Percentiles rank a stretch among this genome's conserved stretches.
Evolutionary conservation across 2,888 invertebrate genomes (phyloP).

Genomic region (Maniola hyperantus): DNA sequence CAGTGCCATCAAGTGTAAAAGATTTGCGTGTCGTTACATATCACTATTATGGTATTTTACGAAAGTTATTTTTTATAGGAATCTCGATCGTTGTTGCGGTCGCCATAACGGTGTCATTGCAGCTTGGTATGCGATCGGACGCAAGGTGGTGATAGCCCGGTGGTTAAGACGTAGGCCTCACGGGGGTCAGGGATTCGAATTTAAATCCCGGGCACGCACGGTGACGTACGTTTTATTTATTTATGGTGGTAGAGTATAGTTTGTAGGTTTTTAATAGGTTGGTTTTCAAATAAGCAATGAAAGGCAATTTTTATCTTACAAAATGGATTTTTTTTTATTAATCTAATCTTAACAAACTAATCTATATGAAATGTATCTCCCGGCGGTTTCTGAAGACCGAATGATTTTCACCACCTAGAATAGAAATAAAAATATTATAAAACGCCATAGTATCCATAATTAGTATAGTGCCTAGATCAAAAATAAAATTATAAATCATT

Average conservation of each 20-base stretch:
- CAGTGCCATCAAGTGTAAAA: slow-evolving; percentile 30
- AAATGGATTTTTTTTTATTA: slow-evolving; percentile 23
- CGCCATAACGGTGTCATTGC: slow-evolving; percentile 46
- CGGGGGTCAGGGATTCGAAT: too few relatives aligned
- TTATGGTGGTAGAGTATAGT: too few relatives aligned
- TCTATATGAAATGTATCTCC: slow-evolving; percentile 98
- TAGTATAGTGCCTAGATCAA: too few relatives aligned
- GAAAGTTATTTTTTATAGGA: slow-evolving; percentile 54
- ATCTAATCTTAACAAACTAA: slow-evolving; percentile 86
- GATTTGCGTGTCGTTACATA: slow-evolving; percentile 49
- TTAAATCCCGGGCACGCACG: too few relatives aligned
- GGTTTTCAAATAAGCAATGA: slow-evolving; percentile 10
- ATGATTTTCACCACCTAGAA: slow-evolving; percentile 97
- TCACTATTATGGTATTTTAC: slow-evolving; percentile 60
- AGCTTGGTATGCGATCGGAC: slow-evolving; percentile 18
- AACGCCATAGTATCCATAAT: too few relatives aligned
- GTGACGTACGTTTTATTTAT: too few relatives aligned
- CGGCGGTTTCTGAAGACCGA: slow-evolving; percentile 98
- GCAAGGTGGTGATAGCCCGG: too few relatives aligned
- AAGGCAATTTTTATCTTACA: slow-evolving; percentile 26
- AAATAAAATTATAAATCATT: too few relatives aligned
- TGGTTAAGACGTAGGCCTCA: too few relatives aligned
- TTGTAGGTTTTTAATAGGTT: too few relatives aligned
- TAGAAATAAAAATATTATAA: slow-evolving; percentile 56
- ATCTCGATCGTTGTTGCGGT: slow-evolving; percentile 44